Percentiles rank a stretch among this genome's conserved stretches.
Evolutionary conservation across 2,113 vertebrate species (phyloP).

Genomic region (Pachyramphus minor): DNA sequence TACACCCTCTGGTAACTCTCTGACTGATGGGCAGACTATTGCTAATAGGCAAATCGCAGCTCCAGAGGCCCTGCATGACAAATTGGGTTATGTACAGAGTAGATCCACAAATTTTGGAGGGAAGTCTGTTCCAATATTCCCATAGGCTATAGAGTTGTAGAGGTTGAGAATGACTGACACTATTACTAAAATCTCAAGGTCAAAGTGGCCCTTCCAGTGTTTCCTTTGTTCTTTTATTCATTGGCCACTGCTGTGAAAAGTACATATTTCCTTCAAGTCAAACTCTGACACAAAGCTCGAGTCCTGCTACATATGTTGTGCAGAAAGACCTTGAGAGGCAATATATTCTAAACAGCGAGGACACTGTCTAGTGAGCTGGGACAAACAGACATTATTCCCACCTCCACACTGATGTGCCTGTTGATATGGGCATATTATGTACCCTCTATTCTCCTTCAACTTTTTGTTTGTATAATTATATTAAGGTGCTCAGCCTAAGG

Average conservation of each 20-base stretch:
- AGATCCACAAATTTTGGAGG: neutral
- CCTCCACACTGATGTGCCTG: neutral
- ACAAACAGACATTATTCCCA: neutral
- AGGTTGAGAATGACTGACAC: neutral
- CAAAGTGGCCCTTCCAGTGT: neutral
- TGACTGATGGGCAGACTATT: neutral
- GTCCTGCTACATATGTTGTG: rapidly evolving
- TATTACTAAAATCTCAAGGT: neutral
- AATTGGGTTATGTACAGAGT: neutral
- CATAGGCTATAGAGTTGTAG: neutral
- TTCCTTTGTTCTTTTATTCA: neutral
- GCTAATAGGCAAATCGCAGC: neutral
- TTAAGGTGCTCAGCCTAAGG: neutral
- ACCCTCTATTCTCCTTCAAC: neutral
- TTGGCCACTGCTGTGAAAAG: neutral
- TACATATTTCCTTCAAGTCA: neutral
- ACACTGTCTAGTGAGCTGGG: neutral
- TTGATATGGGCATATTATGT: neutral
- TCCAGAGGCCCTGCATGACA: neutral
- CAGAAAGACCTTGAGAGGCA: neutral
- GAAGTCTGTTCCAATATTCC: neutral
- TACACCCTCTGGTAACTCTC: neutral
- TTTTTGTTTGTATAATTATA: neutral
- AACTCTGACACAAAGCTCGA: neutral
- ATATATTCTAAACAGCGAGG: rapidly evolving